Conservation (phyloP, 2,113 vertebrate genomes). For the Hiodon alosoides region DNA sequence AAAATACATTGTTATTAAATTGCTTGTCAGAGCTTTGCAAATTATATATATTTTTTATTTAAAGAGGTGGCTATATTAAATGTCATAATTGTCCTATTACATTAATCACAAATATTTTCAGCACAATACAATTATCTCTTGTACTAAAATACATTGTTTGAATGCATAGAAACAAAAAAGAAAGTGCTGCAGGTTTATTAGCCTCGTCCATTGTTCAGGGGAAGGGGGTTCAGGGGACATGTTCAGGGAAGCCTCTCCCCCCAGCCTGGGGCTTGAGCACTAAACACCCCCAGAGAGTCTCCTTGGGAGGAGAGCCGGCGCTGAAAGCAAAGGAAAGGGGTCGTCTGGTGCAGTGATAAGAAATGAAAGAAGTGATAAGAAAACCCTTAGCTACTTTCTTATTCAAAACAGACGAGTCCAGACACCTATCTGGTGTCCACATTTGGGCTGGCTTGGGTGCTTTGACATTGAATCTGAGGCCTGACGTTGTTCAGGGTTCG, state of each 20-base stretch:
- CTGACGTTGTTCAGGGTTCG: too few relatives aligned
- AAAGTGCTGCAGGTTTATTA: too few relatives aligned
- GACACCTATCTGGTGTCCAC: constrained; percentile 1
- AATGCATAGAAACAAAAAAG: background rate
- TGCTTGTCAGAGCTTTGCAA: background rate
- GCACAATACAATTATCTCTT: too few relatives aligned
- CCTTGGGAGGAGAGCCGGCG: background rate
- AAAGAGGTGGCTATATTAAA: background rate
- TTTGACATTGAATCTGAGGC: background rate
- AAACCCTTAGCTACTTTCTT: constrained; percentile 6
- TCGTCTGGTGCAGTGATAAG: background rate
- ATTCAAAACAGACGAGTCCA: background rate
- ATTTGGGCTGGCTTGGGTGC: background rate
- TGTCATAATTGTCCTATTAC: background rate
- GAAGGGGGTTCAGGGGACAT: background rate
- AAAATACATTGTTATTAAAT: background rate
- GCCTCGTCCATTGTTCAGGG: too few relatives aligned
- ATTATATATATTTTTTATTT: constrained; percentile 4
- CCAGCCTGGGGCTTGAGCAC: background rate
- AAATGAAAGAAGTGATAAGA: too few relatives aligned
- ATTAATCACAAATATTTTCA: too few relatives aligned
- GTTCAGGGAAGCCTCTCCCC: background rate
- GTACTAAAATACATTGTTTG: background rate
- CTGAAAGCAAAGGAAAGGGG: background rate
- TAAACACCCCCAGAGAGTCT: background rate